Base-by-base conservation (phyloP, 2,113 vertebrate genomes). In the Sinocyclocheilus anophthalmus region DNA sequence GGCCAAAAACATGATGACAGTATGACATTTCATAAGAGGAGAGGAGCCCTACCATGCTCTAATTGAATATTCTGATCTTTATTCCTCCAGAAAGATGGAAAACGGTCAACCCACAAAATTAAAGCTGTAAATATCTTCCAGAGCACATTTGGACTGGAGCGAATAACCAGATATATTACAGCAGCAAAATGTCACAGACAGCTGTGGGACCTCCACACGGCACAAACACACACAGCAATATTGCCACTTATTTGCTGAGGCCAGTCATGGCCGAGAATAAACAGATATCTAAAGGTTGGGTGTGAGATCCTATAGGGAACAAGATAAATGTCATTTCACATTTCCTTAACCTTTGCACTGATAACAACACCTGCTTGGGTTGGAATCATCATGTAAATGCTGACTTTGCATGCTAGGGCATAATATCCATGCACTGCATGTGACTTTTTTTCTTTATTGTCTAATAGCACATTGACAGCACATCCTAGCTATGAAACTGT, bases 181-280 rank as follows among this genome's bases (percentile, higher is more conserved):
- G 85, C 37, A 75, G 80, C 61, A 87, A 92, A 93, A 92, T 93
- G 91, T 93, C 93, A 93, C 72, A 87, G 91, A 87, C 86, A 88
- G 92, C 91, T 91, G 84, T 84, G 85, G 91, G 91, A 91, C 88
- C 87, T 72, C 87, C 85, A 20, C 81, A 84, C 85, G 88, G 91
- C 87, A 92, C 81, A 85, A 85, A 90, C 90, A 85, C 83, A 70
- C 83, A 89, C 88, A 90, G 79, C 84, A 92, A 89, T 88, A 87
- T 92, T 90, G 89, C 86, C 87, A 82, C 85, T 70, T 90, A 89
- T 91, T 88, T 86, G 85, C 87, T 63, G 81, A 86, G 85, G 72
- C 87, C 50, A 75, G 92, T 87, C 91, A 89, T 69, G 12, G 67
- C 30, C 7, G 8, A 73, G 81, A 83, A 83, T 42, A 83, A 70